Evolutionary conservation across 1,140 invertebrate species (phyloP), one percentile per base, ranked within the genome.

Genomic region (Listronotus bonariensis): DNA sequence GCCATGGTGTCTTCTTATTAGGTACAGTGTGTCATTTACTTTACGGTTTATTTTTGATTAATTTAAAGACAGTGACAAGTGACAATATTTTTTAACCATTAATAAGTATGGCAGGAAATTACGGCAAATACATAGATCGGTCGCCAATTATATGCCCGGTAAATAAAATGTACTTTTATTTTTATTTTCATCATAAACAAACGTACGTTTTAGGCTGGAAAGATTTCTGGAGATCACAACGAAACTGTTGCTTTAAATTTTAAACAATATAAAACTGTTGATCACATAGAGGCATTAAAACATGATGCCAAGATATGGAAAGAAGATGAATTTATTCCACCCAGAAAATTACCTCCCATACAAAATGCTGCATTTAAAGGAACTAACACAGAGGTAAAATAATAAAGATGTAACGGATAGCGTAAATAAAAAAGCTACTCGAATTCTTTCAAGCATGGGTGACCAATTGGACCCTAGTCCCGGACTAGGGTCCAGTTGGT

Each of bases 271-370:
- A 68, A 77, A 20, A 48, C 82, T 10, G 80, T 81, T 68, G 81
- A 82, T 68, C 72, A 82, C 75, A 78, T 79, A 4, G 78, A 79
- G 63, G 77, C 81, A 15, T 67, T 84, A 6, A 72, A 82, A 10
- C 76, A 78, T 66, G 80, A 83, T 51, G 77, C 79, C 10, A 76
- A 81, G 10, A 72, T 81, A 31, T 69, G 48, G 51, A 53, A 67
- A 52, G 61, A 70, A 56, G 59, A 68, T 31, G 18, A 45, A 51
- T 58, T 63, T 55, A 12, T 51, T 53, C 40, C 34, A 17, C 79
- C 77, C 49, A 62, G 72, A 31, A 56, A 68, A 51, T 73, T 76
- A 17, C 72, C 66, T 17, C 69, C 72, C 18, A 65, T 80, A 9
- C 74, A 77, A 69, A 80, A 78, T 49, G 36, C 76, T 17, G 72